Evolutionary conservation across 2,113 vertebrate genomes (phyloP), one percentile per base, ranked within the genome.

Genomic region (Neoarius graeffei): DNA sequence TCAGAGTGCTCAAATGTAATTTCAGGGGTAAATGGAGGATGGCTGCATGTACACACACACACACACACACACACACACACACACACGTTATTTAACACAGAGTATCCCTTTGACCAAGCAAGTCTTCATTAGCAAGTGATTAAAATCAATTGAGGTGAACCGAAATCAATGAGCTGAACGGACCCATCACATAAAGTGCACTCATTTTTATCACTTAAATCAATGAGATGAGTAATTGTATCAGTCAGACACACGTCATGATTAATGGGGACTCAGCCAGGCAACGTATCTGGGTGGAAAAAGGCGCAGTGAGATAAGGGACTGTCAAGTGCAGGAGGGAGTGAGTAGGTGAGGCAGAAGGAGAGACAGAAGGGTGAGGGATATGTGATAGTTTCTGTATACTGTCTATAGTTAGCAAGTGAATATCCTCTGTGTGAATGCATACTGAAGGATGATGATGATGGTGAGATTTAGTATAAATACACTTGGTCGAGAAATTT

Each of bases 201-300:
- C 92, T 93, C 92, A 91, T 93, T 93, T 92, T 91, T 80, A 89
- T 89, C 83, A 23, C 89, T 84, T 89, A 90, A 95, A 95, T 95
- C 94, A 95, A 95, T 95, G 94, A 93, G 93, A 95, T 95, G 94
- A 95, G 93, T 95, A 94, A 95, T 95, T 91, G 90, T 93, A 94
- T 95, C 94, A 93, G 93, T 95, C 93, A 93, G 85, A 87, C 89
- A 90, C 92, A 91, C 23, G 30, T 66, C 1, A 86, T 96, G 94
- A 95, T 94, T 94, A 94, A 96, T 96, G 94, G 89, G 83, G 87
- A 90, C 92, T 94, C 93, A 94, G 88, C 94, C 91, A 91, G 89
- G 89, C 66, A 50, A 87, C 91, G 92, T 93, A 92, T 93, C 93
- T 64, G 82, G 79, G 56, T 85, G 92, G 93, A 93, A 92, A 92